Conservation (phyloP, 2,888 invertebrate species). For the Apamea sordens region DNA sequence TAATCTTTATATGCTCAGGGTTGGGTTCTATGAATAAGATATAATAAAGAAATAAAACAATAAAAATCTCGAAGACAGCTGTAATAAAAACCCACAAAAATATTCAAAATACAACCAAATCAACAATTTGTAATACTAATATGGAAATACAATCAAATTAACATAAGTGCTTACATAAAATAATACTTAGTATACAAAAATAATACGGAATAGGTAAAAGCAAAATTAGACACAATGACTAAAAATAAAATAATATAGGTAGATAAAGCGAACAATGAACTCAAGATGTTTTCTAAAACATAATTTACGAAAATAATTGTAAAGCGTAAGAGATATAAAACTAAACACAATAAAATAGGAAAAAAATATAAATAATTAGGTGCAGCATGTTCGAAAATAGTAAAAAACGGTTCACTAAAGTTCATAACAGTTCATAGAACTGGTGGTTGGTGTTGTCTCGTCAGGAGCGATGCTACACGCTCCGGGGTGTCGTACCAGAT, state of each 20-base stretch:
- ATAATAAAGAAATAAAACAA: constrained; percentile 76
- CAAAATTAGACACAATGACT: constrained; percentile 60
- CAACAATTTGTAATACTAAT: constrained; percentile 60
- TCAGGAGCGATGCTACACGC: constrained; percentile 88
- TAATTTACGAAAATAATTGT: constrained; percentile 56
- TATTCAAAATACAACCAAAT: constrained; percentile 69
- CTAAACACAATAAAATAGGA: constrained; percentile 57
- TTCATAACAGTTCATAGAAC: constrained; percentile 78
- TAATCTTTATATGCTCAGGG: constrained; percentile 1
- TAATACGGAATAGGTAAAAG: constrained; percentile 58
- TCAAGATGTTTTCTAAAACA: constrained; percentile 53
- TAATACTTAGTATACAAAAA: constrained; percentile 62
- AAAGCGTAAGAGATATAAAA: constrained; percentile 60
- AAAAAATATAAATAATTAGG: constrained; percentile 56
- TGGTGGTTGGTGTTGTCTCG: constrained; percentile 76
- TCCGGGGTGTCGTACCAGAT: constrained; percentile 99
- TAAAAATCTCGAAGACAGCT: constrained; percentile 70
- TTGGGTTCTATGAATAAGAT: constrained; percentile 28
- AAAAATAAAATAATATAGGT: constrained; percentile 54
- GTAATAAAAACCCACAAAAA: constrained; percentile 73
- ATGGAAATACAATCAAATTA: constrained; percentile 58
- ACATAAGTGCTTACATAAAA: constrained; percentile 64
- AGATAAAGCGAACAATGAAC: constrained; percentile 65
- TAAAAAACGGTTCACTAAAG: constrained; percentile 77
- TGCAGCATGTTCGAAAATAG: constrained; percentile 50